Evolutionary conservation across 2,797 vertebrate species (phyloP).

Genomic region (Apogon talboti): DNA sequence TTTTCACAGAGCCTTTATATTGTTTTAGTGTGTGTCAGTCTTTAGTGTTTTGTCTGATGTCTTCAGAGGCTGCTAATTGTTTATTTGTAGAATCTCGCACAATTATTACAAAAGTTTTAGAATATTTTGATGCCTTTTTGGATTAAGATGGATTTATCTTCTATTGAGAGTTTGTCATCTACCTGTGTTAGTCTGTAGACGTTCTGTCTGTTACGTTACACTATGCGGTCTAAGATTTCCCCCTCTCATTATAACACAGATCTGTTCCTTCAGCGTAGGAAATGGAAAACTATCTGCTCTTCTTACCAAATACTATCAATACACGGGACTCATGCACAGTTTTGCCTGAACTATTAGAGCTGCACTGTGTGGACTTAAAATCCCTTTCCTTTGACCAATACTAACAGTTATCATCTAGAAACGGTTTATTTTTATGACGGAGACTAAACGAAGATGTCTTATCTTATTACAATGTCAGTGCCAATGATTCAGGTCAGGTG

Average conservation of each 20-base stretch:
- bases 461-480: not conserved
- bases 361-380: conserved; percentile 49
- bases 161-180: conserved; percentile 29
- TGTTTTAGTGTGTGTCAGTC: conserved; percentile 52
- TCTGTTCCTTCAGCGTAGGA: conserved; percentile 24
- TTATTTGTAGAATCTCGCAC: conserved; percentile 71
- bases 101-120: conserved; percentile 39
- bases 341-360: conserved; percentile 42
- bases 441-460: too few relatives aligned
- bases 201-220: conserved; percentile 17
- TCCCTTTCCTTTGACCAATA: not conserved
- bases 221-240: conserved; percentile 4
- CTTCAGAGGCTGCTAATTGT: conserved; percentile 81
- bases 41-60: conserved; percentile 64
- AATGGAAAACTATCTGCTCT: conserved; percentile 6
- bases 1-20: conserved; percentile 70
- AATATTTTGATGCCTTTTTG: conserved; percentile 60
- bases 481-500: not conserved
- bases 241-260: conserved; percentile 14
- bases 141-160: conserved; percentile 17
- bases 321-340: conserved; percentile 35
- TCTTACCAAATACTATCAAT: conserved; percentile 40
- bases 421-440: too few relatives aligned
- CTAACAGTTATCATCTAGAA: not conserved
- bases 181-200: conserved; percentile 25